A percentile compares a stretch with the other conserved stretches of the same genome.
These are phyloP conservation scores for Actinemys pallida DNA, from an alignment of 2,113 vertebrate species.

Conservation along the genomic window DNA sequence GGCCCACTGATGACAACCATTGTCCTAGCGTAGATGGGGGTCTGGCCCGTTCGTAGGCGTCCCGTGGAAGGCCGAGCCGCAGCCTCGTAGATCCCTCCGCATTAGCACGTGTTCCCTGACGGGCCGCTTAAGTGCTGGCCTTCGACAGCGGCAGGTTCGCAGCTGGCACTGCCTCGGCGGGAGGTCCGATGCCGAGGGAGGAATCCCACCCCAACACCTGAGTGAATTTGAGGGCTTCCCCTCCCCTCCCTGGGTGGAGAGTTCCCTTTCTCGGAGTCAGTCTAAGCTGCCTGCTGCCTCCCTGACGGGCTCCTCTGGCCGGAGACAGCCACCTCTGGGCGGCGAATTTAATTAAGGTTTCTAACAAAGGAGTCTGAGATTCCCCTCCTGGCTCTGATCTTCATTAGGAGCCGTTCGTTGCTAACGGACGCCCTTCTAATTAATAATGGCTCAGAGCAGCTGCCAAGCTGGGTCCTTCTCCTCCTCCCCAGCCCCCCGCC, in stretches of 20 bases:
- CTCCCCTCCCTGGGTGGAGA: background rate
- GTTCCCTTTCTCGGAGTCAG: background rate
- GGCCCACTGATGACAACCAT: rapidly evolving
- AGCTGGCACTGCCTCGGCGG: background rate
- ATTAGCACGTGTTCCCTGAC: background rate
- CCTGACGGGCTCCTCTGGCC: background rate
- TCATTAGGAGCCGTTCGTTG: conserved; percentile 71
- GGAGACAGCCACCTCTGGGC: conserved; percentile 60
- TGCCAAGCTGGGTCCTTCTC: background rate
- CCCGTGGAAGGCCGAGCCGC: background rate
- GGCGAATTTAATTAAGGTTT: conserved; percentile 68
- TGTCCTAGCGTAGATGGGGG: background rate
- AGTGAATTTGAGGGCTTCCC: background rate
- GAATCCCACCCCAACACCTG: background rate
- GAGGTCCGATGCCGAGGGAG: background rate
- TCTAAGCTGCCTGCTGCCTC: background rate
- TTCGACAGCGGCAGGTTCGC: rapidly evolving
- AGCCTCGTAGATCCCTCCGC: too few species aligned
- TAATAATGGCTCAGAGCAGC: conserved; percentile 70
- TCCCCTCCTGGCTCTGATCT: conserved; percentile 70
- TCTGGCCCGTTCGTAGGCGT: background rate
- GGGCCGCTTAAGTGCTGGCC: background rate
- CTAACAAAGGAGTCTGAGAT: conserved; percentile 61
- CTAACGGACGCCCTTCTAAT: conserved; percentile 71
- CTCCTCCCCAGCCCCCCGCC: background rate